phyloP scores from a whole-genome alignment of 1,140 invertebrate species.

The Hyles vespertilio region DNA sequence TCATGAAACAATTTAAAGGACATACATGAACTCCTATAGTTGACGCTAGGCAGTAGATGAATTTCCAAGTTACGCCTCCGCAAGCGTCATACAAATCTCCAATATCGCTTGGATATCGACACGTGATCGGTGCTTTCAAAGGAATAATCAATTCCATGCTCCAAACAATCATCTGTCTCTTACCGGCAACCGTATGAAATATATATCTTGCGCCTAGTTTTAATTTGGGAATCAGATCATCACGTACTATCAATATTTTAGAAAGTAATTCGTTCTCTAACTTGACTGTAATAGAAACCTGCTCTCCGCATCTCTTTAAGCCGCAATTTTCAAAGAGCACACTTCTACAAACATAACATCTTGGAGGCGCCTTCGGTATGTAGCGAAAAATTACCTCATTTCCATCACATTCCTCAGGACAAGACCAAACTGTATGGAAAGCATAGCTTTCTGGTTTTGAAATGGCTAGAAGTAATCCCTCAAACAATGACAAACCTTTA shows the following conservation, averaged over 20 bases:
- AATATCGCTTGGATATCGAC: constrained; percentile 40
- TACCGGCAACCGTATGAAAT: constrained; percentile 38
- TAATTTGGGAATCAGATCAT: constrained; percentile 50
- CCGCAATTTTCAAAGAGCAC: constrained; percentile 57
- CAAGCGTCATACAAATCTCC: constrained; percentile 42
- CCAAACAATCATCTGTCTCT: constrained; percentile 43
- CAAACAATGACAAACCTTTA: constrained; percentile 30
- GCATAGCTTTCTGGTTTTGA: constrained; percentile 49
- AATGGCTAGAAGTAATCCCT: constrained; percentile 43
- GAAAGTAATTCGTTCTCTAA: constrained; percentile 31
- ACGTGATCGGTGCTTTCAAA: constrained; percentile 33
- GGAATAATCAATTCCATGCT: constrained; percentile 39
- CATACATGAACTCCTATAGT: constrained; percentile 46
- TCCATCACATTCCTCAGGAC: constrained; percentile 63
- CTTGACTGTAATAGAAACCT: constrained; percentile 46
- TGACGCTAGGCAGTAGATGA: constrained; percentile 60
- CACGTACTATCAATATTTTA: constrained; percentile 38
- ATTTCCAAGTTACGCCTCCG: constrained; percentile 51
- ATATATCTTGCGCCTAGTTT: constrained; percentile 39
- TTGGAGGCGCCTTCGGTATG: constrained; percentile 56
- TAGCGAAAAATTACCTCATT: constrained; percentile 56
- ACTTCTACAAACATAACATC: constrained; percentile 54
- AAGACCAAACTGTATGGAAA: constrained; percentile 63
- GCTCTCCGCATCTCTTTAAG: constrained; percentile 52
- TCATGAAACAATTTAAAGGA: constrained; percentile 58